Evolutionary conservation across 2,888 invertebrate species (phyloP).

Genomic region (Augiades crinisus): DNA sequence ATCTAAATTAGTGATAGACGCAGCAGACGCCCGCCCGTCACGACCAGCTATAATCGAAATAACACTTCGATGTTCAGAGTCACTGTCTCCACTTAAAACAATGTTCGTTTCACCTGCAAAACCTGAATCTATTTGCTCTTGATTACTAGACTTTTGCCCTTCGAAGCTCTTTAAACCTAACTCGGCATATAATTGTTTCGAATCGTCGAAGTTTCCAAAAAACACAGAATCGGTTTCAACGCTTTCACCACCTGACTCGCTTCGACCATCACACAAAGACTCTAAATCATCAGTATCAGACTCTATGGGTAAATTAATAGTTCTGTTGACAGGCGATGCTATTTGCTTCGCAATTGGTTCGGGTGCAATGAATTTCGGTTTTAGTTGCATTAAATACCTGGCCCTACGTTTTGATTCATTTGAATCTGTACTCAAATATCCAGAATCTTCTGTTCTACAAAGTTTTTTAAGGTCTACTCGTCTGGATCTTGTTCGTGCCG

Average conservation of each 20-base stretch:
- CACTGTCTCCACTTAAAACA: conserved; percentile 72
- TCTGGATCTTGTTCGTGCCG: conserved; percentile 63
- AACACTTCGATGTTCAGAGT: conserved; percentile 73
- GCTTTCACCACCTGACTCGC: conserved; percentile 93
- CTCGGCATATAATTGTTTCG: conserved; percentile 66
- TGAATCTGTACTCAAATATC: conserved; percentile 93
- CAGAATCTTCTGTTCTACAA: conserved; percentile 86
- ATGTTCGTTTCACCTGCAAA: conserved; percentile 74
- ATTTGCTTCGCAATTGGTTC: conserved; percentile 45
- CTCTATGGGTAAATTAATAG: conserved; percentile 59
- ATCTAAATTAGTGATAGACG: conserved; percentile 58
- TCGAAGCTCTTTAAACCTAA: conserved; percentile 56
- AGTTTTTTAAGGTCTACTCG: conserved; percentile 66
- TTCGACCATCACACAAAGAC: conserved; percentile 88
- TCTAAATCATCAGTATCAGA: conserved; percentile 88
- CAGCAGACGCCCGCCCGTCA: conserved; percentile 57
- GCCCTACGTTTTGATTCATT: conserved; percentile 81
- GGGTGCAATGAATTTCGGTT: conserved; percentile 51
- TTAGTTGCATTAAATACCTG: conserved; percentile 68
- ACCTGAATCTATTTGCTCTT: conserved; percentile 72
- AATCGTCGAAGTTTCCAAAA: conserved; percentile 85
- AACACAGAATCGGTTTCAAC: conserved; percentile 93
- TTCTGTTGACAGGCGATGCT: conserved; percentile 44
- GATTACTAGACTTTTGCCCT: conserved; percentile 44
- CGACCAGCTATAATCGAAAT: conserved; percentile 71